Evolutionary conservation across 1,140 invertebrate genomes (phyloP).

Genomic region (Hypothenemus hampei): DNA sequence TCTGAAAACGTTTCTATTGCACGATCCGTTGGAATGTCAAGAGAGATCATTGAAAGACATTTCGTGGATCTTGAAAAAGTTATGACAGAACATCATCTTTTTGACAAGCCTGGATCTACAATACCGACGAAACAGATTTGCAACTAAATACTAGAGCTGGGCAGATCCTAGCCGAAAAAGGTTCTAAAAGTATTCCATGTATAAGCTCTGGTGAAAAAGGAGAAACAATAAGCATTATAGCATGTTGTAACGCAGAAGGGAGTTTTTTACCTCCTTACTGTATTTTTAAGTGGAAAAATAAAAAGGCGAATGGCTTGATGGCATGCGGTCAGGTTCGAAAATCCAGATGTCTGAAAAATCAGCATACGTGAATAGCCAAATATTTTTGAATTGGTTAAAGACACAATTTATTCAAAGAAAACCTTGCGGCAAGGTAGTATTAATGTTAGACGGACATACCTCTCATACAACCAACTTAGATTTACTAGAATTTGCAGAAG

Average conservation of each 20-base stretch:
- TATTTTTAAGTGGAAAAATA: constrained; percentile 42
- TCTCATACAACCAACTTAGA: constrained; percentile 37
- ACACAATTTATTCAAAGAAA: constrained; percentile 42
- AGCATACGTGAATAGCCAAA: constrained; percentile 39
- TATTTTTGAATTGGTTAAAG: constrained; percentile 43
- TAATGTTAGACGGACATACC: constrained; percentile 46
- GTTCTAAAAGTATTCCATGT: constrained; percentile 31
- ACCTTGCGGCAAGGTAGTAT: constrained; percentile 38
- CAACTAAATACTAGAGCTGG: constrained; percentile 34
- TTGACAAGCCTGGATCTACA: constrained; percentile 18
- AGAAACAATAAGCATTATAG: constrained; percentile 34
- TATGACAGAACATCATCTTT: constrained; percentile 11
- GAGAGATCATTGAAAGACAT: constrained; percentile 10
- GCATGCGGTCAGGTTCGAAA: constrained; percentile 37
- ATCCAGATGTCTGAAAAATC: constrained; percentile 43
- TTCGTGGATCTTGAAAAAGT: constrained; percentile 10
- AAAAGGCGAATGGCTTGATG: constrained; percentile 41
- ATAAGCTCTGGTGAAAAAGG: constrained; percentile 30
- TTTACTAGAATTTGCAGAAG: constrained; percentile 30
- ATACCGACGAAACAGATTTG: constrained; percentile 30
- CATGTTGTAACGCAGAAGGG: constrained; percentile 30
- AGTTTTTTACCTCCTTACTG: constrained; percentile 27
- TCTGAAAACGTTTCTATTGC: constrained; percentile 9
- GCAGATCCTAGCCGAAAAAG: constrained; percentile 40
- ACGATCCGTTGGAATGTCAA: constrained; percentile 14